These are phyloP conservation scores for Perca flavescens DNA, from an alignment of 2,113 vertebrate genomes.

Conservation along the genomic window DNA sequence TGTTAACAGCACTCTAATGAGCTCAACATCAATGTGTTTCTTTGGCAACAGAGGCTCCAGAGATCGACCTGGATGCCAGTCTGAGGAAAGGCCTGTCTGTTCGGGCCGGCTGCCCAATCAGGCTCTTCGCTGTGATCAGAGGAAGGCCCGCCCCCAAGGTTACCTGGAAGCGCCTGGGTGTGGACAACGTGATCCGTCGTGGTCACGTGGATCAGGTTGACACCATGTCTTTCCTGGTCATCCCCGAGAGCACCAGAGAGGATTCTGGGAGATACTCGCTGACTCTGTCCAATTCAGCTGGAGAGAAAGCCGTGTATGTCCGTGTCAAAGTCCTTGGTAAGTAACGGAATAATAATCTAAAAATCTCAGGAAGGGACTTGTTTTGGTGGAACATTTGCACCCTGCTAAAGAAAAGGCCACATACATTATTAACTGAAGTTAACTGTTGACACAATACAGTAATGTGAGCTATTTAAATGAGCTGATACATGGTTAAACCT, in stretches of 20 bases:
- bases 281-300: slow-evolving; percentile 92
- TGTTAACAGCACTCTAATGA: not conserved
- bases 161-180: slow-evolving; percentile 93
- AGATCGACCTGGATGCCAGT: slow-evolving; percentile 97
- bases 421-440: no score
- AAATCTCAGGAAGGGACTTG: no score
- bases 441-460: no score
- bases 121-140: slow-evolving; percentile 94
- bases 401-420: no score
- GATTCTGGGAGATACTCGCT: slow-evolving; percentile 97
- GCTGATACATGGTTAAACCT: no score
- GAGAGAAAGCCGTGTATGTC: slow-evolving; percentile 97
- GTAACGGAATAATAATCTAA: slow-evolving; percentile 33
- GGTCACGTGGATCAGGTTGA: slow-evolving; percentile 97
- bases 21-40: slow-evolving; percentile 16
- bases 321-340: slow-evolving; percentile 97
- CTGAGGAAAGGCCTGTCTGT: slow-evolving; percentile 95
- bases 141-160: slow-evolving; percentile 96
- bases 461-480: no score
- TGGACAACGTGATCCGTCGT: slow-evolving; percentile 95
- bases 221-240: slow-evolving; percentile 97
- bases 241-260: slow-evolving; percentile 96
- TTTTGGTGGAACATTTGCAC: no score
- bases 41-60: slow-evolving; percentile 90
- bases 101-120: slow-evolving; percentile 96